phyloP scores from a whole-genome alignment of 30 jellyfish, hydroid and myxozoan species.

The Clytia hemisphaerica region DNA sequence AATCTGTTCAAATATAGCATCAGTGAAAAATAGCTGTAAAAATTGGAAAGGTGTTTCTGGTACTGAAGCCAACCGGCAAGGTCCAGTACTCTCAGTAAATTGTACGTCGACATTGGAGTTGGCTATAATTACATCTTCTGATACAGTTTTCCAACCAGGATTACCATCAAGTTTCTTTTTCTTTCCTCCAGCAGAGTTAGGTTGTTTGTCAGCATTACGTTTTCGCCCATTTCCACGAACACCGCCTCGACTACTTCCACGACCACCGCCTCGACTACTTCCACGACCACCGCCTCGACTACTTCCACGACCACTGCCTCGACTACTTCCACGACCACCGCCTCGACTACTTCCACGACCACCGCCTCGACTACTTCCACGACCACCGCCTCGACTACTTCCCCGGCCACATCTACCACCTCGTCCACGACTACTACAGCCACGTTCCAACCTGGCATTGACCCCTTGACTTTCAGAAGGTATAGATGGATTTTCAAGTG shows the following conservation, averaged over 20 bases:
- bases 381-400: too few species aligned
- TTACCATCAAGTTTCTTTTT: neutral
- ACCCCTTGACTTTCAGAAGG: constrained; percentile 3
- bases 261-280: neutral
- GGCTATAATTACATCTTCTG: constrained; percentile 1
- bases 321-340: neutral
- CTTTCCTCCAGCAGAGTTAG: constrained; percentile 5
- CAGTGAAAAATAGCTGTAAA: neutral
- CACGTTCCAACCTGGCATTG: constrained; percentile 4
- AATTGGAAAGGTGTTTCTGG: constrained; percentile 2
- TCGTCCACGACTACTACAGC: constrained; percentile 4
- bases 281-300: neutral
- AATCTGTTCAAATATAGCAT: too few species aligned
- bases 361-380: neutral
- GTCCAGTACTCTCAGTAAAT: neutral
- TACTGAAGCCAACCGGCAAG: constrained; percentile 6
- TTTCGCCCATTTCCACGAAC: constrained; percentile 5
- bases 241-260: neutral
- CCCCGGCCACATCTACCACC: constrained; percentile 8
- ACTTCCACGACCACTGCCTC: neutral
- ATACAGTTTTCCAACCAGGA: constrained; percentile 2
- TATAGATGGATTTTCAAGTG: constrained; percentile 1
- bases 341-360: constrained; percentile 1
- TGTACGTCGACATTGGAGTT: constrained; percentile 4
- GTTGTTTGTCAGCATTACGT: constrained; percentile 2